Evolutionary conservation across 2,888 invertebrate genomes (phyloP), one percentile per base, ranked within the genome.

Genomic region (Lasioglossum marginatum): DNA sequence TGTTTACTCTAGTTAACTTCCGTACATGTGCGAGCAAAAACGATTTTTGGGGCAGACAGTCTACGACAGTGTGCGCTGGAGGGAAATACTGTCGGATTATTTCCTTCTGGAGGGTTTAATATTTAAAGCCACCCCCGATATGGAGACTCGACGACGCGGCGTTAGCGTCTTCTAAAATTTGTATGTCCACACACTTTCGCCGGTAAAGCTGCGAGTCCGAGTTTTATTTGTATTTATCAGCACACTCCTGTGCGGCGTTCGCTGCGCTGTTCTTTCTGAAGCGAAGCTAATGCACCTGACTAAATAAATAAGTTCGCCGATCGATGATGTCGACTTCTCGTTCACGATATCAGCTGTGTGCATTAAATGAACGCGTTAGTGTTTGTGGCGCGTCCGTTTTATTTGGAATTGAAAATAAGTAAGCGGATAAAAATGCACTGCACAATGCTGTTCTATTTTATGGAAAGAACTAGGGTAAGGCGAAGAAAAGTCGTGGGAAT

Each of bases 1-100:
- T 85, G 78, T 81, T 81, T 85, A 75, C 81, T 34, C 16, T 68
- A 78, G 77, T 85, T 78, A 81, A 79, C 68, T 83, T 73, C 23
- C 34, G 31, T 45, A 4, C 37, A 34, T 31, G 34, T 31, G 34
- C 75, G 2, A 34, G 19, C 4, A 37, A 27, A 79, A 85, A 75
- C 57, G 80, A 77, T 81, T 81, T 78, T 77, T 37, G 4, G 43
- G 19, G 75, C 75, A 77, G 78, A 85, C 86, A 78, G 45, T 6
- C 8, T 52, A 34, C 52, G 27, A 31, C 27, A n/a, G n/a, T n/a
- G n/a, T n/a, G 2, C 27, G 2, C 6, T 45, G 19, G 57, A 31
- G 77, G 45, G 70, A 72, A 80, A 77, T 78, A 66, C 19, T 74
- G 40, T 34, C 40, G 74, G 63, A 81, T 86, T 81, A 78, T 85